Evolutionary conservation across 2,113 vertebrate species (phyloP).

Genomic region (Lepidothrix coronata): DNA sequence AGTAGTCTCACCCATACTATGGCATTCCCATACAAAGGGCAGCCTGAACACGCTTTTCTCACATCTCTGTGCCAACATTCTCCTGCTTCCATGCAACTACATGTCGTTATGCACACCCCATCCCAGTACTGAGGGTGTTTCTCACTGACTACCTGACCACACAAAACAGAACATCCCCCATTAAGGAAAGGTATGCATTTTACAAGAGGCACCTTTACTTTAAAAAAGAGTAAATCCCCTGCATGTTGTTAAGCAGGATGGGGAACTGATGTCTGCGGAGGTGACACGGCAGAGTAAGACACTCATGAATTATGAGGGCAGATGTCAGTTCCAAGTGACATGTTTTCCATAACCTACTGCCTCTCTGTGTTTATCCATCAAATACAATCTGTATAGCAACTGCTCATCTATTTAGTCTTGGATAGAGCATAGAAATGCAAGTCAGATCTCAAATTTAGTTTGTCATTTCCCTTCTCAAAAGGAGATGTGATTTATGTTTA

Average conservation of each 20-base stretch:
- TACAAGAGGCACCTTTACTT: not conserved
- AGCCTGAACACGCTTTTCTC: rapidly evolving
- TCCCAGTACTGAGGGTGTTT: not conserved
- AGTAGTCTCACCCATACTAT: rapidly evolving
- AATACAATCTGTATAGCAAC: conserved; percentile 67
- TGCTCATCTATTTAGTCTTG: conserved; percentile 70
- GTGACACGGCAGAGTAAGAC: conserved; percentile 64
- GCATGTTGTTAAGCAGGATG: not conserved
- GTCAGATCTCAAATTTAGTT: conserved; percentile 74
- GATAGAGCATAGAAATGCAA: conserved; percentile 58
- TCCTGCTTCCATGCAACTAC: not conserved
- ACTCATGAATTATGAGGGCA: conserved; percentile 65
- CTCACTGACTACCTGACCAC: not conserved
- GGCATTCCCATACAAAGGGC: not conserved
- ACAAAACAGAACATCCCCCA: not conserved
- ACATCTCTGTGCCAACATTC: not conserved
- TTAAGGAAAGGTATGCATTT: not conserved
- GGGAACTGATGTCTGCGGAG: conserved; percentile 60
- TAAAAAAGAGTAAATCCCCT: not conserved
- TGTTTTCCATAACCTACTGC: conserved; percentile 60
- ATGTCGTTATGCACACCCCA: rapidly evolving
- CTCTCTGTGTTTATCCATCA: conserved; percentile 75
- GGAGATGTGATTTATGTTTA: conserved; percentile 80
- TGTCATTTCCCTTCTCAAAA: conserved; percentile 74
- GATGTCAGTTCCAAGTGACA: conserved; percentile 73